These are phyloP conservation scores for Aphelinus atriplicis DNA, from an alignment of 1,140 invertebrate genomes.

Conservation along the genomic window DNA sequence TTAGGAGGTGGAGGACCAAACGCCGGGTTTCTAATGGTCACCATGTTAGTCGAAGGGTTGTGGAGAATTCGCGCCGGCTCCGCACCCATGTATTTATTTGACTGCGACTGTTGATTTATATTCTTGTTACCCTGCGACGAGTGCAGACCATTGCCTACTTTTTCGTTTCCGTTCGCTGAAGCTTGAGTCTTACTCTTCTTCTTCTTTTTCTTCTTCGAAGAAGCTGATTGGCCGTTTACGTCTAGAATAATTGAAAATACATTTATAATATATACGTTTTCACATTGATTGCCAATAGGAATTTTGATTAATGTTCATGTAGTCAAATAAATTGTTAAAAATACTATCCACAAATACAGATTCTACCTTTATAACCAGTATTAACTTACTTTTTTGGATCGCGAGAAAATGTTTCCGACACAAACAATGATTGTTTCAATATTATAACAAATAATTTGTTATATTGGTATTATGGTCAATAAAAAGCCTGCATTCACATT, in stretches of 20 bases:
- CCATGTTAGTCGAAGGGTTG: slow-evolving; percentile 72
- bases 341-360: no score
- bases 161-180: slow-evolving; percentile 26
- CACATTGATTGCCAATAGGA: not conserved
- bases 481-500: not conserved
- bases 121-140: slow-evolving; percentile 20
- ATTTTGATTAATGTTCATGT: no score
- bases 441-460: no score
- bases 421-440: no score
- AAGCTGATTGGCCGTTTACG: slow-evolving; percentile 29
- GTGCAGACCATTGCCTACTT: slow-evolving; percentile 6
- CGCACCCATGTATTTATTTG: slow-evolving; percentile 34
- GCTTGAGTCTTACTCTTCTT: slow-evolving; percentile 68
- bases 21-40: slow-evolving; percentile 77
- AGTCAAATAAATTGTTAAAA: no score
- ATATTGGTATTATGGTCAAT: no score
- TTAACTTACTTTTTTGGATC: no score
- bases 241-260: not conserved
- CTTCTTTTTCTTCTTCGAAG: slow-evolving; percentile 68
- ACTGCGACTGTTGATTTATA: slow-evolving; percentile 14
- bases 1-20: slow-evolving; percentile 70
- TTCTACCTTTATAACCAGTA: no score
- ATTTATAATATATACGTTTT: no score
- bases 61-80: slow-evolving; percentile 60
- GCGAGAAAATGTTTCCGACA: no score